Evolutionary conservation across 1,140 invertebrate species (phyloP).

Genomic region (Patella vulgata): DNA sequence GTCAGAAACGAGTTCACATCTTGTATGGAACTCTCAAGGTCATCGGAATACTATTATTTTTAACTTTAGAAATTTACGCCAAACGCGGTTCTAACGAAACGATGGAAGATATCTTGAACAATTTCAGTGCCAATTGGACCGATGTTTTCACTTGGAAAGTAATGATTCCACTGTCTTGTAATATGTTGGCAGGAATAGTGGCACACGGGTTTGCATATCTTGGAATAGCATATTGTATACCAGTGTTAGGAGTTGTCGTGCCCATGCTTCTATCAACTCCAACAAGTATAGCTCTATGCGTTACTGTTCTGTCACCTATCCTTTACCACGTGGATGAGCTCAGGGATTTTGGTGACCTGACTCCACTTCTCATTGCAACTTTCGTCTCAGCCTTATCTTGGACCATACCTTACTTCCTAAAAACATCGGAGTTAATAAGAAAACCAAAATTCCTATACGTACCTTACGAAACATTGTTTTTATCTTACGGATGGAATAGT

Average conservation of each 20-base stretch:
- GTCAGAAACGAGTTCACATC: slow-evolving; percentile 16
- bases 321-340: slow-evolving; percentile 29
- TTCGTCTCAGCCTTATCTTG: slow-evolving; percentile 21
- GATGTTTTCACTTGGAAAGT: slow-evolving; percentile 10
- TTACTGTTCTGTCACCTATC: slow-evolving; percentile 8
- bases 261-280: slow-evolving; percentile 35
- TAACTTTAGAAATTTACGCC: slow-evolving; percentile 24
- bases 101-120: background rate
- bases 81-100: slow-evolving; percentile 5
- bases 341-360: slow-evolving; percentile 24
- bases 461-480: slow-evolving; percentile 34
- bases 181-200: slow-evolving; percentile 18
- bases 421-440: slow-evolving; percentile 10
- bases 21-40: slow-evolving; percentile 33
- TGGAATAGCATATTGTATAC: slow-evolving; percentile 27
- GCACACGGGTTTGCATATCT: slow-evolving; percentile 28
- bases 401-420: slow-evolving; percentile 30
- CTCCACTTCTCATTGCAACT: slow-evolving; percentile 14
- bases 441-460: slow-evolving; percentile 31
- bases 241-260: slow-evolving; percentile 31
- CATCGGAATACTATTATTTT: slow-evolving; percentile 20
- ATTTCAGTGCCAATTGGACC: slow-evolving; percentile 14
- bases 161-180: slow-evolving; percentile 20
- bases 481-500: slow-evolving; percentile 32
- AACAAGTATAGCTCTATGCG: slow-evolving; percentile 20